These are phyloP conservation scores for Amphimallon solstitiale DNA, from an alignment of 2,888 invertebrate species.

Conservation along the genomic window DNA sequence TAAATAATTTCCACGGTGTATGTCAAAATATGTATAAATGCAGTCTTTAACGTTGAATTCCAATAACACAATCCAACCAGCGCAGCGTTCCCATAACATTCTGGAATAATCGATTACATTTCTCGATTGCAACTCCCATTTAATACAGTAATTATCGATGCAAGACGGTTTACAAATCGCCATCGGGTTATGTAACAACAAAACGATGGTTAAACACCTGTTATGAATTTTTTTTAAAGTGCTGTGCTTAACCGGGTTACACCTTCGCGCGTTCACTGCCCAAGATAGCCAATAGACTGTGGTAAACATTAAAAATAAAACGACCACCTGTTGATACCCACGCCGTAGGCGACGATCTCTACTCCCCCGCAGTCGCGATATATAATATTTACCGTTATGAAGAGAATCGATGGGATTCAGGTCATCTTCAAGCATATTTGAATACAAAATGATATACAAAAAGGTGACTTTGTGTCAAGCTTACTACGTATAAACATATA, in stretches of 20 bases:
- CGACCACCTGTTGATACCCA: slow-evolving; percentile 25
- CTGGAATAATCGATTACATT: too few relatives aligned
- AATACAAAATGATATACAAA: neutral
- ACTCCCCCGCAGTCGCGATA: slow-evolving; percentile 9
- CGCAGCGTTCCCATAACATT: too few relatives aligned
- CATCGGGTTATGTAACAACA: neutral
- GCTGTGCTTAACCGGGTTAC: slow-evolving; percentile 16
- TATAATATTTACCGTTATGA: slow-evolving; percentile 15
- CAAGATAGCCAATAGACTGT: slow-evolving; percentile 15
- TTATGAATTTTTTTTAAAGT: neutral
- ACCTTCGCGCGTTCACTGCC: slow-evolving; percentile 19
- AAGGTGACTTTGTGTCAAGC: too few relatives aligned
- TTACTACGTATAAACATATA: too few relatives aligned
- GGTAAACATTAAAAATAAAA: slow-evolving; percentile 22
- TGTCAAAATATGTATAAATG: too few relatives aligned
- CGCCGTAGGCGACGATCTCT: neutral
- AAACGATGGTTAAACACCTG: slow-evolving; percentile 15
- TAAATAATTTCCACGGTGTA: too few relatives aligned
- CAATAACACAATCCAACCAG: too few relatives aligned
- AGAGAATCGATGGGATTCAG: slow-evolving; percentile 1
- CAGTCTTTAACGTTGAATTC: too few relatives aligned
- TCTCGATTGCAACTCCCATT: too few relatives aligned
- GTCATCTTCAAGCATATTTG: slow-evolving; percentile 1
- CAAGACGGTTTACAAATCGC: too few relatives aligned
- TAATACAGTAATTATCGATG: too few relatives aligned